Percentiles rank a stretch among this genome's conserved stretches.
phyloP scores from a whole-genome alignment of 2,888 invertebrate species.

The Heliconius ethilla region DNA sequence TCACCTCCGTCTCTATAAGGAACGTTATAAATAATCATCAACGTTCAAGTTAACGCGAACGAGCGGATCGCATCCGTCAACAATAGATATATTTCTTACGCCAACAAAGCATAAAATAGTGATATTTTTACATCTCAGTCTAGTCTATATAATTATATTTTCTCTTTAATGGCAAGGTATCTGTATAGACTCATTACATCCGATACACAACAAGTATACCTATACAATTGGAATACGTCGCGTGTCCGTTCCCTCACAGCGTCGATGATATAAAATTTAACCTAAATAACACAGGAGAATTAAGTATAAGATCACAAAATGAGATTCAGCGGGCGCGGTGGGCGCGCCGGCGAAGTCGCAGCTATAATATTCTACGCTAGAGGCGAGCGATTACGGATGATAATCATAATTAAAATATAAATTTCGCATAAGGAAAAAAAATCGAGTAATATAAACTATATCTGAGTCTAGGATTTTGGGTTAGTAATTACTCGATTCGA shows the following conservation, averaged over 20 bases:
- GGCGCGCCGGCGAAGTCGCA: slow-evolving; percentile 77
- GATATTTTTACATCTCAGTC: slow-evolving; percentile 82
- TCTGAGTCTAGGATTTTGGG: neutral
- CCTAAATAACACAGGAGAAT: slow-evolving; percentile 83
- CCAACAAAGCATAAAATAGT: slow-evolving; percentile 82
- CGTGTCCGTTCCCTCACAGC: slow-evolving; percentile 79
- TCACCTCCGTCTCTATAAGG: slow-evolving; percentile 66
- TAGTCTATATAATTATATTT: slow-evolving; percentile 79
- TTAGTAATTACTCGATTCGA: neutral
- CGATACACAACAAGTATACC: slow-evolving; percentile 80
- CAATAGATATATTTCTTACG: slow-evolving; percentile 75
- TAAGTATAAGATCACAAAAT: slow-evolving; percentile 83
- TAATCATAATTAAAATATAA: neutral
- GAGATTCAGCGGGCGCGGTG: slow-evolving; percentile 79
- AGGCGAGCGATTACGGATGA: slow-evolving; percentile 27
- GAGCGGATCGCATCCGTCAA: slow-evolving; percentile 68
- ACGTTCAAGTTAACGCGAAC: slow-evolving; percentile 61
- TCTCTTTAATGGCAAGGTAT: slow-evolving; percentile 79
- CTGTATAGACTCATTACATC: slow-evolving; percentile 80
- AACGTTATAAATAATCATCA: slow-evolving; percentile 63
- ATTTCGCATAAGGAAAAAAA: neutral
- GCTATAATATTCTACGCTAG: slow-evolving; percentile 67
- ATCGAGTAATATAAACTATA: neutral
- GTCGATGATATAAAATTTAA: slow-evolving; percentile 82
- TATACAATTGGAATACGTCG: slow-evolving; percentile 77